phyloP scores from a whole-genome alignment of 2,797 vertebrate species.

The Mycteria americana region DNA sequence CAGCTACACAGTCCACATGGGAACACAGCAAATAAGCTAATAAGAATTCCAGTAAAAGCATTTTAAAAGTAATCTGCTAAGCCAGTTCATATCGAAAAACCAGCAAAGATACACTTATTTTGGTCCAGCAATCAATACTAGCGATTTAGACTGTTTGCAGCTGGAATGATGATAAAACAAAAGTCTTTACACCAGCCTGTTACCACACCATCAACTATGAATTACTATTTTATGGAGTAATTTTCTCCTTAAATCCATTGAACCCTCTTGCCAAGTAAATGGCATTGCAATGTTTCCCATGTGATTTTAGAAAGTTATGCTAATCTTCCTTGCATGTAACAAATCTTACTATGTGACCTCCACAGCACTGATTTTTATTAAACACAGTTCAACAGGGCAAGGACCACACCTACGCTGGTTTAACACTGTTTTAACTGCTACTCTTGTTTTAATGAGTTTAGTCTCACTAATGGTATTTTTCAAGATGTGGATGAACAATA shows the following conservation, averaged over 20 bases:
- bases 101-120: background rate
- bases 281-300: background rate
- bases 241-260: background rate
- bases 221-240: background rate
- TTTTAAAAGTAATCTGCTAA: background rate
- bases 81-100: background rate
- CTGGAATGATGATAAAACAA: background rate
- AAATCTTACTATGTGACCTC: background rate
- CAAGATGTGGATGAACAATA: background rate
- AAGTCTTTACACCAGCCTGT: background rate
- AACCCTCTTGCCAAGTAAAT: background rate
- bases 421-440: background rate
- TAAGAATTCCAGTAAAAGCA: background rate
- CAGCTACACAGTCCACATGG: background rate
- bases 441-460: background rate
- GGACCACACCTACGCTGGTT: background rate
- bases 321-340: background rate
- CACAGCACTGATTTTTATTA: background rate
- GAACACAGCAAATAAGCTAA: background rate
- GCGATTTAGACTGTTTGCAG: background rate
- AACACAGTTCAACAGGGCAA: background rate
- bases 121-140: background rate
- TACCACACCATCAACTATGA: background rate
- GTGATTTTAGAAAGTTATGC: background rate
- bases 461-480: background rate